Evolutionary conservation across 2,888 invertebrate species (phyloP).

Genomic region (Hedya salicella): DNA sequence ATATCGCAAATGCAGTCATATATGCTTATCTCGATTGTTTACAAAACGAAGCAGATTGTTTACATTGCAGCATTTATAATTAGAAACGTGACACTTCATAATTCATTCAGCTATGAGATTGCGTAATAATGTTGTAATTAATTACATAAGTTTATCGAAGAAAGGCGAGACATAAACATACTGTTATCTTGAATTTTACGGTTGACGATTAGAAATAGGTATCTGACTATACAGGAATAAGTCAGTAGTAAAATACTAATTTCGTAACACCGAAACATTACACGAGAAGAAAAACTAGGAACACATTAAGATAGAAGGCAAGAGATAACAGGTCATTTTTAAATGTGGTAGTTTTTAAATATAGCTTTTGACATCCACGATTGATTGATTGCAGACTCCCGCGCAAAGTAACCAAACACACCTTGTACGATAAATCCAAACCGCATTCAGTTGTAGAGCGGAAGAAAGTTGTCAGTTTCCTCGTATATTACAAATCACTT

Average conservation of each 20-base stretch:
- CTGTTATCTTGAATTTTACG: slow-evolving; percentile 12
- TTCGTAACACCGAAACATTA: background rate
- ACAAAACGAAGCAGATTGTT: slow-evolving; percentile 6
- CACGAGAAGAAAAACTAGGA: too few species aligned
- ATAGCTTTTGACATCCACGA: background rate
- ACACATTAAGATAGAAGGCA: too few species aligned
- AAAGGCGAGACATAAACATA: slow-evolving; percentile 36
- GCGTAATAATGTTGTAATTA: slow-evolving; percentile 20
- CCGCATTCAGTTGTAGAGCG: slow-evolving; percentile 27
- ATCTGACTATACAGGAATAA: background rate
- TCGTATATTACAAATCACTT: slow-evolving; percentile 26
- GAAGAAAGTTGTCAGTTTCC: slow-evolving; percentile 39
- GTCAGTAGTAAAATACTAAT: background rate
- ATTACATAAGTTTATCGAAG: slow-evolving; percentile 6
- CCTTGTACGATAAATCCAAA: slow-evolving; percentile 23
- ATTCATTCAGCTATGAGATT: background rate
- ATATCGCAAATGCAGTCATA: too few species aligned
- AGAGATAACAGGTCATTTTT: too few species aligned
- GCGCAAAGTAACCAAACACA: slow-evolving; percentile 11
- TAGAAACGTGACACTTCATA: slow-evolving; percentile 29
- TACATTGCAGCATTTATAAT: slow-evolving; percentile 17
- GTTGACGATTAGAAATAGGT: too few species aligned
- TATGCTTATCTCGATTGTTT: slow-evolving; percentile 18
- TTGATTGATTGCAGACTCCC: slow-evolving; percentile 5
- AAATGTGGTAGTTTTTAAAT: background rate